These are phyloP conservation scores for Emys orbicularis DNA, from an alignment of 2,797 vertebrate genomes.

Conservation along the genomic window DNA sequence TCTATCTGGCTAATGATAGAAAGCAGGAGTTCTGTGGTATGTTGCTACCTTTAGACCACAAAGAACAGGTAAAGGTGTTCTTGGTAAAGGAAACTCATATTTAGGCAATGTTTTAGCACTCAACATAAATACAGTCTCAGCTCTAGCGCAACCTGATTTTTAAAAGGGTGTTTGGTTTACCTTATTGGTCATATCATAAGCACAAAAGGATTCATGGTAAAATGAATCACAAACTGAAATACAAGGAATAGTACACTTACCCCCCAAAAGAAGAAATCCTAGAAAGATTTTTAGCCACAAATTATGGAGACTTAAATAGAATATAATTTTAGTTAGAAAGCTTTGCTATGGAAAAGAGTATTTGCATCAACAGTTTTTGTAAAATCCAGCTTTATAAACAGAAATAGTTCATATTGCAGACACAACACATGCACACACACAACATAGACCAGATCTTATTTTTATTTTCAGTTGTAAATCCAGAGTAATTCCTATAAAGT, in stretches of 20 bases:
- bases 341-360: not conserved
- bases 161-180: not conserved
- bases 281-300: not conserved
- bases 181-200: not conserved
- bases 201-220: not conserved
- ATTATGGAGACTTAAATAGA: not conserved
- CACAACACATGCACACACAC: not conserved
- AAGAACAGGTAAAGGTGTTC: not conserved
- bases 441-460: not conserved
- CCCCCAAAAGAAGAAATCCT: not conserved
- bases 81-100: not conserved
- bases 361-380: not conserved
- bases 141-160: not conserved
- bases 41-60: not conserved
- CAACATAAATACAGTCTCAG: not conserved
- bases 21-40: not conserved
- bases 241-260: not conserved
- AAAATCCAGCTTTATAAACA: not conserved
- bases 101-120: not conserved
- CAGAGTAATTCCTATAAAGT: constrained; percentile 3
- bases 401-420: not conserved
- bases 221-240: not conserved
- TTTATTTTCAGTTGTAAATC: not conserved
- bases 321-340: not conserved
- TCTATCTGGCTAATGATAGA: not conserved